A percentile compares a stretch with the other conserved stretches of the same genome.
Evolutionary conservation across 2,888 invertebrate species (phyloP).

Genomic region (Timema podura): DNA sequence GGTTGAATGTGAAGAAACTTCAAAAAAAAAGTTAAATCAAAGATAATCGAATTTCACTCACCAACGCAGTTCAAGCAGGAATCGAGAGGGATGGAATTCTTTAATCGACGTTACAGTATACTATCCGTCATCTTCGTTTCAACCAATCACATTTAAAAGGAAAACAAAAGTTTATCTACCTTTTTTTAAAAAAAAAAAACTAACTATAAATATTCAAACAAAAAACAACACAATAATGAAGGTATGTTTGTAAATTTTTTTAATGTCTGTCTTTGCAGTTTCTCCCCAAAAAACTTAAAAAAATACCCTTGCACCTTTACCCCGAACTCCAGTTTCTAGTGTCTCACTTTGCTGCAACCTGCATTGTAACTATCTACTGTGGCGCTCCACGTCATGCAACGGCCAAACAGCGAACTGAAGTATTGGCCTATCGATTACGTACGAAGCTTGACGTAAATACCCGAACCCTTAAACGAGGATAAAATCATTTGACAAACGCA

Average conservation of each 20-base stretch:
- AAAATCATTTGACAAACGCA: no score
- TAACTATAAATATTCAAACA: not conserved
- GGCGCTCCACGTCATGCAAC: conserved; percentile 29
- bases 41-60: no score
- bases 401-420: conserved; percentile 22
- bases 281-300: conserved; percentile 11
- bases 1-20: no score
- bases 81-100: not conserved
- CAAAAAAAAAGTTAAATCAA: no score
- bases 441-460: conserved; percentile 24
- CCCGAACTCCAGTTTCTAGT: conserved; percentile 22
- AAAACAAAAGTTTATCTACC: not conserved
- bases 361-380: conserved; percentile 29
- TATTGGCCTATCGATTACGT: conserved; percentile 21
- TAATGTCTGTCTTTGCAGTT: not conserved
- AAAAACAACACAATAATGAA: not conserved
- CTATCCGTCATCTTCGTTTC: conserved; percentile 7
- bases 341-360: conserved; percentile 29
- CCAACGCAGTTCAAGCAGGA: no score
- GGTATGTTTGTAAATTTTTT: no score
- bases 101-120: conserved; percentile 2
- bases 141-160: conserved; percentile 12
- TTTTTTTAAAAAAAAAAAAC: not conserved
- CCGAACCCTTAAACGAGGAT: not conserved
- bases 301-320: conserved; percentile 1